A percentile compares a stretch with the other conserved stretches of the same genome.
phyloP scores from a whole-genome alignment of 2,797 vertebrate genomes.

The Premnoplex brunnescens region DNA sequence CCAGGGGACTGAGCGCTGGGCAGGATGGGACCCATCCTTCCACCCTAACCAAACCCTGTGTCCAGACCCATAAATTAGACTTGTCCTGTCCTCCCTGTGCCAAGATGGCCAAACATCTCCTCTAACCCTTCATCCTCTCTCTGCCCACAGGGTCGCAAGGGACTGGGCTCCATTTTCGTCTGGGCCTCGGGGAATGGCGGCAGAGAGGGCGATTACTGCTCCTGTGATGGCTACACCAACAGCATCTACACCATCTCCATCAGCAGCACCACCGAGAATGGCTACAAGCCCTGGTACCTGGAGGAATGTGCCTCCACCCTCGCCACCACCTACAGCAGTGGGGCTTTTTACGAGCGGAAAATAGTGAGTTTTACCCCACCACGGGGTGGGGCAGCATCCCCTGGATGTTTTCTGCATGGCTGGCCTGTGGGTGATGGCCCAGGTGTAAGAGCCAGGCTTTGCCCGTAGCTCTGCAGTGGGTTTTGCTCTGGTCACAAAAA shows the following conservation, averaged over 20 bases:
- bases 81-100: rapidly evolving
- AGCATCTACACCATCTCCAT: constrained; percentile 84
- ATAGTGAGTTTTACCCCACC: constrained; percentile 68
- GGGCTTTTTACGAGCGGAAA: constrained; percentile 80
- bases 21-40: neutral
- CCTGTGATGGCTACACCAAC: constrained; percentile 83
- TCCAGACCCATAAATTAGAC: neutral
- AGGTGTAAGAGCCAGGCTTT: neutral
- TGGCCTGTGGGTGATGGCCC: neutral
- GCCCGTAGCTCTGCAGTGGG: neutral
- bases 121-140: neutral
- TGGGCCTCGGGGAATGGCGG: constrained; percentile 82
- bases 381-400: rapidly evolving
- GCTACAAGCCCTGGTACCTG: constrained; percentile 83
- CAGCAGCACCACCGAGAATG: constrained; percentile 81
- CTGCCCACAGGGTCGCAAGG: constrained; percentile 73
- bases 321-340: constrained; percentile 83
- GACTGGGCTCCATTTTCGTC: constrained; percentile 81
- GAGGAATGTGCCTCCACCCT: constrained; percentile 82
- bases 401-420: rapidly evolving
- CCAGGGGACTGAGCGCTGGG: neutral
- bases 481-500: neutral
- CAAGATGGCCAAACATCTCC: rapidly evolving
- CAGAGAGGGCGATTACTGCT: constrained; percentile 80
- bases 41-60: neutral